phyloP scores from a whole-genome alignment of 2,888 invertebrate species.

The Drosophila macrothrix region DNA sequence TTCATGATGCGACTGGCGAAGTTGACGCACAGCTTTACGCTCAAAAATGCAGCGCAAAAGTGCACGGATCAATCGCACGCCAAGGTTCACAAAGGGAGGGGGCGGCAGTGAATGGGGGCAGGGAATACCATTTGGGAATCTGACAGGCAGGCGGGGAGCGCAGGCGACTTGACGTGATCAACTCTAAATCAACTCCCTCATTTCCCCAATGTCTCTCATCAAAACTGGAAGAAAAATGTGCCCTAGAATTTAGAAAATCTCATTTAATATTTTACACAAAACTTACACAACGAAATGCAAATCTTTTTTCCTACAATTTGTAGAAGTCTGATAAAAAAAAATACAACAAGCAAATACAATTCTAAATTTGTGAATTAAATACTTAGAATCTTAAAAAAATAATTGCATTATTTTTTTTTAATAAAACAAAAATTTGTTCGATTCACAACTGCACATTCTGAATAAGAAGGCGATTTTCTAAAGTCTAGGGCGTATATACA shows the following conservation, averaged over 20 bases:
- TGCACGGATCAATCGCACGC: conserved; percentile 61
- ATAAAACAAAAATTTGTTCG: background rate
- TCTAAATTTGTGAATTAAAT: background rate
- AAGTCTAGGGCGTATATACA: background rate
- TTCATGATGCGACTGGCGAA: conserved; percentile 83
- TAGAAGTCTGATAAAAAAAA: background rate
- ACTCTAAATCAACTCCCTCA: background rate
- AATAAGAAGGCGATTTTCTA: background rate
- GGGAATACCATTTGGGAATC: background rate
- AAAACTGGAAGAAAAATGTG: background rate
- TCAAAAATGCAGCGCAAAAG: conserved; percentile 81
- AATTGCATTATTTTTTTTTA: background rate
- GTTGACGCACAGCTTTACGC: conserved; percentile 80
- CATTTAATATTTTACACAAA: background rate
- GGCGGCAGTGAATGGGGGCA: background rate
- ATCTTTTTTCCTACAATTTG: background rate
- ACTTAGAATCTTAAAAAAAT: background rate
- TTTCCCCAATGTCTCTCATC: background rate
- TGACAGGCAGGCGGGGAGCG: background rate
- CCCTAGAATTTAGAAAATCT: background rate
- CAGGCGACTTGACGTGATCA: background rate
- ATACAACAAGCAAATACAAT: background rate
- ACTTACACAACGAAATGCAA: background rate
- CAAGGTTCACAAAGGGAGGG: conserved; percentile 57
- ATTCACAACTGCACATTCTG: background rate